Percentiles rank a stretch among this genome's conserved stretches.
phyloP scores from a whole-genome alignment of 2,888 invertebrate species.

The Auanema sp. region DNA sequence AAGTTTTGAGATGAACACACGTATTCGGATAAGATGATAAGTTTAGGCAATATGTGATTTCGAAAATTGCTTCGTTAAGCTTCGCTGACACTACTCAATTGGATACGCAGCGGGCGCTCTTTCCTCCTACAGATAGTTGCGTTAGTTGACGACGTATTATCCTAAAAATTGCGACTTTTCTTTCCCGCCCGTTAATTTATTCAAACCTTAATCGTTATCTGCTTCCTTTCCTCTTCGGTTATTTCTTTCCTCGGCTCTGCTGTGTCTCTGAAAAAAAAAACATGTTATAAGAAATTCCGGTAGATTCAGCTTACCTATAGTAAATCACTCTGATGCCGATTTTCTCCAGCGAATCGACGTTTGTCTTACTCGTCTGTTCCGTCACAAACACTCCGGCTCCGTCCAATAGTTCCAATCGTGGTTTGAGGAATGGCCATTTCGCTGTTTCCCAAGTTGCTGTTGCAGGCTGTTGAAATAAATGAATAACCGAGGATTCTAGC shows the following conservation, averaged over 20 bases:
- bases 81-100: conserved; percentile 53
- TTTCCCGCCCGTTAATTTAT: too few species aligned
- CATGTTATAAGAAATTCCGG: not conserved
- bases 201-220: conserved; percentile 41
- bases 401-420: conserved; percentile 39
- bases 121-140: conserved; percentile 26
- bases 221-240: conserved; percentile 52
- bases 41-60: too few species aligned
- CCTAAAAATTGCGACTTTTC: too few species aligned
- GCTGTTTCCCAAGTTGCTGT: conserved; percentile 25
- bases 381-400: conserved; percentile 21
- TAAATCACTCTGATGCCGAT: conserved; percentile 31
- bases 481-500: not conserved
- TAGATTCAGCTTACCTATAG: conserved; percentile 25
- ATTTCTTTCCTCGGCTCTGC: conserved; percentile 39
- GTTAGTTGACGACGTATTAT: conserved; percentile 11
- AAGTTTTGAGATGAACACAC: too few species aligned
- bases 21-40: too few species aligned
- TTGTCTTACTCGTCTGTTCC: conserved; percentile 5
- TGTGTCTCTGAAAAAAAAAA: conserved; percentile 38
- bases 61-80: conserved; percentile 14
- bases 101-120: conserved; percentile 56
- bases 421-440: conserved; percentile 42
- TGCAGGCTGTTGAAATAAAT: conserved; percentile 11
- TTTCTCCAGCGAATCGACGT: conserved; percentile 16